These are phyloP conservation scores for Eulemur macaco DNA, from an alignment of 2,113 vertebrate genomes.

Conservation along the genomic window DNA sequence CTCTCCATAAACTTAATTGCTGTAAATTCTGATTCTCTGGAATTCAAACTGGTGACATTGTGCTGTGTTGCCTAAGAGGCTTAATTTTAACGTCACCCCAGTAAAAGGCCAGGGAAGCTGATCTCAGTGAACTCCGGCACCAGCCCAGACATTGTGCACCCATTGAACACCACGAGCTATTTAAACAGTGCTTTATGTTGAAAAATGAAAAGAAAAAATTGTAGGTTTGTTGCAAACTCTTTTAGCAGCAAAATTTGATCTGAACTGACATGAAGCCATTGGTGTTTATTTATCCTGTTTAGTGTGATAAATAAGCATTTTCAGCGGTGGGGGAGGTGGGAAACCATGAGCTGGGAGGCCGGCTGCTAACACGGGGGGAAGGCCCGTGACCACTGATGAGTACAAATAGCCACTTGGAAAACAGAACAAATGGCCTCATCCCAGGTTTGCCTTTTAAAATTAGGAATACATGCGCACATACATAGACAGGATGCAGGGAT, in stretches of 20 bases:
- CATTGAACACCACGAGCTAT: neutral
- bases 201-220: neutral
- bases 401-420: neutral
- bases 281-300: neutral
- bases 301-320: neutral
- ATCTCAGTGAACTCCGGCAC: rapidly evolving
- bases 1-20: neutral
- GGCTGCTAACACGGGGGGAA: rapidly evolving
- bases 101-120: neutral
- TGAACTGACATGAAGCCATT: neutral
- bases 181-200: neutral
- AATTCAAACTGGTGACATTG: neutral
- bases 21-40: neutral
- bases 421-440: neutral
- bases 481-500: neutral
- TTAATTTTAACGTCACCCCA: neutral
- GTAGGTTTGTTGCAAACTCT: neutral
- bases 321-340: neutral
- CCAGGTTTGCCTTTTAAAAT: neutral
- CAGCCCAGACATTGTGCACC: rapidly evolving
- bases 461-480: neutral
- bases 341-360: neutral
- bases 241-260: neutral
- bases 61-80: neutral
- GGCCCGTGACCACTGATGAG: rapidly evolving